Evolutionary conservation across 1,140 invertebrate species (phyloP).

Genomic region (Drosophila kanapiae): DNA sequence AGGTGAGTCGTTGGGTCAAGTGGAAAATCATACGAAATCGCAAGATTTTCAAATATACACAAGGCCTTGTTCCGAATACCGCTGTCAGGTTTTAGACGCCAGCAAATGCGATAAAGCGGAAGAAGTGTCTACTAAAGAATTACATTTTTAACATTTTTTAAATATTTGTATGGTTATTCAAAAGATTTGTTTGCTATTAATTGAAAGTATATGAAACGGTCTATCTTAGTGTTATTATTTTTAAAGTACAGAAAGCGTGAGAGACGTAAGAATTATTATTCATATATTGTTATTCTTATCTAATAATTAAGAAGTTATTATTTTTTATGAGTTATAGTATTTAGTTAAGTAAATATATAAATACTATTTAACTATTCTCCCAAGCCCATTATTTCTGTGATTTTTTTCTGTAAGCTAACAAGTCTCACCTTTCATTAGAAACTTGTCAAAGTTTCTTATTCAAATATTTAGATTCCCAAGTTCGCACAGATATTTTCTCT

Average conservation of each 20-base stretch:
- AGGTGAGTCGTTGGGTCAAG: constrained; percentile 74
- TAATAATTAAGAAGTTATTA: no score
- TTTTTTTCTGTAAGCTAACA: constrained; percentile 1
- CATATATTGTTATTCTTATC: no score
- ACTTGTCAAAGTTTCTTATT: constrained; percentile 8
- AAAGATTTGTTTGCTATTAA: no score
- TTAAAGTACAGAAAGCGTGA: no score
- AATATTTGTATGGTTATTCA: background rate
- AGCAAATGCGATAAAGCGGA: background rate
- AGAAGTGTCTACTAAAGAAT: background rate
- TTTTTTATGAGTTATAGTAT: no score
- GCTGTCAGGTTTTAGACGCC: background rate
- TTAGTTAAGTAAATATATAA: background rate
- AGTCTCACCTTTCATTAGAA: constrained; percentile 31
- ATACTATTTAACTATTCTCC: background rate
- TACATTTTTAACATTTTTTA: background rate
- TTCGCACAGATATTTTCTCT: constrained; percentile 36
- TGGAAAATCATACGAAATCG: background rate
- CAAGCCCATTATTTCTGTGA: background rate
- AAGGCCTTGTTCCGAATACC: constrained; percentile 12
- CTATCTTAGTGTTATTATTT: no score
- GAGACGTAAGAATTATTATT: no score
- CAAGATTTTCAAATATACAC: constrained; percentile 6
- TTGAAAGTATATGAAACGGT: no score
- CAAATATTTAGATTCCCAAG: constrained; percentile 37